Percentiles rank a stretch among this genome's conserved stretches.
These are phyloP conservation scores for Avahi laniger DNA, from an alignment of 2,797 vertebrate species.

Conservation along the genomic window DNA sequence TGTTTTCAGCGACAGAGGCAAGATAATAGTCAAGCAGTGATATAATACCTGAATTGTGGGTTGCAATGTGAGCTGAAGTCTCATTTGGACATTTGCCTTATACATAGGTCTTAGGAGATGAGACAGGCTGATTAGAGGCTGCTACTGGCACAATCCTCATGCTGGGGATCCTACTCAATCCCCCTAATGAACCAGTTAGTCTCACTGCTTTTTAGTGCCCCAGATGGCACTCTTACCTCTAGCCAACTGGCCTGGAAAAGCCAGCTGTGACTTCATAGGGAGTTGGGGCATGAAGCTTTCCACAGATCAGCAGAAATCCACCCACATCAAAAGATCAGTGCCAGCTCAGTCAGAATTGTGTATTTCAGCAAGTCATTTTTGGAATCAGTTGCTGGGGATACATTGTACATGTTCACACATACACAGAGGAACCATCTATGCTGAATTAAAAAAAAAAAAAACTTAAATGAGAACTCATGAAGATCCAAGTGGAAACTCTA, in stretches of 20 bases:
- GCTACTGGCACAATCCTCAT: neutral
- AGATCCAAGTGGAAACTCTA: neutral
- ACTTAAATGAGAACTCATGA: neutral
- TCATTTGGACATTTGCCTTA: neutral
- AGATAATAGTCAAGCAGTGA: neutral
- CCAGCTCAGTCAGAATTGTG: constrained; percentile 12
- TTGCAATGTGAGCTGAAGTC: neutral
- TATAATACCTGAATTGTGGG: neutral
- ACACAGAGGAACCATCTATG: neutral
- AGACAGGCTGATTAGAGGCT: neutral
- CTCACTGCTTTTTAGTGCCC: neutral
- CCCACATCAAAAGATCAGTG: constrained; percentile 24
- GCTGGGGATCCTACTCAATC: neutral
- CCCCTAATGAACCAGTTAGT: neutral
- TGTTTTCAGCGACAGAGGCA: neutral
- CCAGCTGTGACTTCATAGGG: constrained; percentile 49
- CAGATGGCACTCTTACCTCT: constrained; percentile 1
- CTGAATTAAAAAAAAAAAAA: neutral
- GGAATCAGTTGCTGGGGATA: constrained; percentile 33
- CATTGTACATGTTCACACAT: neutral
- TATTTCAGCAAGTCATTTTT: constrained; percentile 43
- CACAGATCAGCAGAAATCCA: constrained; percentile 47
- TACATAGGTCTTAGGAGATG: neutral
- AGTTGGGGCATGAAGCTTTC: neutral
- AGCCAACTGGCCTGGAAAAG: constrained; percentile 13